Evolutionary conservation across 2,888 invertebrate genomes (phyloP), one percentile per base, ranked within the genome.

Genomic region (Andrena praecox): DNA sequence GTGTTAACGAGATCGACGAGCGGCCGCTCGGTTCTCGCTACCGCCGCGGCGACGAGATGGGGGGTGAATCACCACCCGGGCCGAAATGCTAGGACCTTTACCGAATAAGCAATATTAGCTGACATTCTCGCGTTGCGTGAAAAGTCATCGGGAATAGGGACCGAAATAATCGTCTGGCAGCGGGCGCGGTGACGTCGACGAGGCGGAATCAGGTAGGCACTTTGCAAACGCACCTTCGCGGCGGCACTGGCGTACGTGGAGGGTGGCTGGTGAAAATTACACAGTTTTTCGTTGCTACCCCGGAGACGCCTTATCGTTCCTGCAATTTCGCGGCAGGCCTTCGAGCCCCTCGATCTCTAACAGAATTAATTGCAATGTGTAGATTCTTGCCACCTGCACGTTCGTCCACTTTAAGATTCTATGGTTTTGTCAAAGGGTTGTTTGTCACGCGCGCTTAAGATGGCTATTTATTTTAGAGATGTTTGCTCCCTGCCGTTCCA

Each of bases 91-190:
- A 84, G 66, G 82, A 82, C 66, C 74, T 77, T 82, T 84, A 62
- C 7, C 62, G 62, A 64, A 31, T 31, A 24, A 33, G 42, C 75
- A 50, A 82, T 29, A 31, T 42, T 86, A 76, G 59, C 27, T 68
- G 85, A 73, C 77, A 68, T 85, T 87, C 70, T 79, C 77, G 77
- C 69, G 80, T 85, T 85, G 83, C 87, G 83, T 77, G 79, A 81
- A 84, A 85, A 87, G 84, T 85, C 78, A 20, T 8, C 42, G 74
- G 59, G 24, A 71, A 42, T 71, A 74, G 71, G 35, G 50, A 31
- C 6, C 20, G 29, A 63, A 59, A 12, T 66, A 20, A 60, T 70
- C 48, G 56, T 20, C 24, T 12, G 24, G 56, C 74, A 50, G 56
- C 59, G 24, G 48, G 48, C 48, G 27, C 27, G 66, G 42, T 56